Evolutionary conservation across 2,888 invertebrate species (phyloP).

Genomic region (Neoitamus cyanurus): DNA sequence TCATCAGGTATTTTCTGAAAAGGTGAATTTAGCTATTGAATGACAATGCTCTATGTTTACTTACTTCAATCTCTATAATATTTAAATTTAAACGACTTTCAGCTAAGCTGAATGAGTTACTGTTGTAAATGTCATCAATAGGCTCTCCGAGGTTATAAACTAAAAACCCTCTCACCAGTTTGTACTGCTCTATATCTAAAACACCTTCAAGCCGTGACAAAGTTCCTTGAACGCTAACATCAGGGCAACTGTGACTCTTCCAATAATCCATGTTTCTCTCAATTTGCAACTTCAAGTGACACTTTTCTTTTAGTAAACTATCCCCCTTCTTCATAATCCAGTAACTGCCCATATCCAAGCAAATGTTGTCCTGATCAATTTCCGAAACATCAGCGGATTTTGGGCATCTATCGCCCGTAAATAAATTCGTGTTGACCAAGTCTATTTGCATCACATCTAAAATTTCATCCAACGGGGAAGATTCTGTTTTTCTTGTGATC

Average conservation of each 20-base stretch:
- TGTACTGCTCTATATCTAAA: slow-evolving; percentile 86
- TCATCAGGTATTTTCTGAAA: slow-evolving; percentile 57
- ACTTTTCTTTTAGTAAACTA: slow-evolving; percentile 83
- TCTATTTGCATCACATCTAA: slow-evolving; percentile 76
- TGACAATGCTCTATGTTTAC: background rate
- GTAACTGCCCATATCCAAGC: slow-evolving; percentile 62
- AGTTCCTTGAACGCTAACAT: slow-evolving; percentile 85
- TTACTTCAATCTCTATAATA: slow-evolving; percentile 56
- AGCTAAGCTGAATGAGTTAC: slow-evolving; percentile 58
- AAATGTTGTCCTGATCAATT: slow-evolving; percentile 51
- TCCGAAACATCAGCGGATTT: slow-evolving; percentile 51
- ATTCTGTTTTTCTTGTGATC: slow-evolving; percentile 58
- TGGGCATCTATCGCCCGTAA: slow-evolving; percentile 68
- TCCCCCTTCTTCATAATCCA: slow-evolving; percentile 68
- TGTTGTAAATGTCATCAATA: slow-evolving; percentile 73
- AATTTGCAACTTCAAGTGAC: slow-evolving; percentile 81
- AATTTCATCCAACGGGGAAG: slow-evolving; percentile 59
- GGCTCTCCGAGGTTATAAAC: slow-evolving; percentile 91
- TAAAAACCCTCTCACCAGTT: slow-evolving; percentile 86
- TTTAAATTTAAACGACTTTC: slow-evolving; percentile 62
- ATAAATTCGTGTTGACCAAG: slow-evolving; percentile 77
- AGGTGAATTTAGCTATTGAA: background rate
- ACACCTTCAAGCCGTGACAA: slow-evolving; percentile 86
- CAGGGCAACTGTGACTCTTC: slow-evolving; percentile 72
- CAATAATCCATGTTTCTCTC: slow-evolving; percentile 82